Conservation (phyloP, 2,888 invertebrate genomes). For the Girardia tigrina region DNA sequence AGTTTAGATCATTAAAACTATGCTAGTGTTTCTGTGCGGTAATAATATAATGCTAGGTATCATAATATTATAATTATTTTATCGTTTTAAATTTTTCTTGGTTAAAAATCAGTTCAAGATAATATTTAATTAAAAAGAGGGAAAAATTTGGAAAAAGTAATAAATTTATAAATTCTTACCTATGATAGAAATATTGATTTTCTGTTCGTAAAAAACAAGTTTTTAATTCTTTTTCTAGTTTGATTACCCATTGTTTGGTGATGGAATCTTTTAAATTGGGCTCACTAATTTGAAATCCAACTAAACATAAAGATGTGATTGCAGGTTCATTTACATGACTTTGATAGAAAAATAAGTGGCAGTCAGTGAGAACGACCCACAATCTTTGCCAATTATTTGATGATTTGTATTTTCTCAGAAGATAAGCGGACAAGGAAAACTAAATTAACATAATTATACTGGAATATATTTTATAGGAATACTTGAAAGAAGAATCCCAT, state of each 20-base stretch:
- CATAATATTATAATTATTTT: too few relatives aligned
- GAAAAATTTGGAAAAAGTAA: too few relatives aligned
- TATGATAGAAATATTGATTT: neutral
- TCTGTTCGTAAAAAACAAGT: neutral
- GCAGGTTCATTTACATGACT: neutral
- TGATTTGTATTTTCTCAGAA: conserved; percentile 4
- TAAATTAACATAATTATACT: neutral
- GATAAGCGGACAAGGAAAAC: neutral
- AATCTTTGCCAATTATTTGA: conserved; percentile 18
- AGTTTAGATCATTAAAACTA: too few relatives aligned
- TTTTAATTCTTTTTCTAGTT: conserved; percentile 2
- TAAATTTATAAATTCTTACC: too few relatives aligned
- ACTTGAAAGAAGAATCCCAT: neutral
- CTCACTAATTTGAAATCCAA: neutral
- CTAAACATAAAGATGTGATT: neutral
- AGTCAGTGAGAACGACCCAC: neutral
- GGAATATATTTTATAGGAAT: neutral
- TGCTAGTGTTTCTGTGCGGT: too few relatives aligned
- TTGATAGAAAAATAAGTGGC: conserved; percentile 2
- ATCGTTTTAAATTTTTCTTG: too few relatives aligned
- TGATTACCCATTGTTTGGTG: neutral
- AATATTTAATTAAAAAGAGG: too few relatives aligned
- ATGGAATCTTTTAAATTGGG: neutral
- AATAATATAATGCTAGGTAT: too few relatives aligned
- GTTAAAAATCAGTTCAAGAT: too few relatives aligned